A percentile compares a stretch with the other conserved stretches of the same genome.
phyloP scores from a whole-genome alignment of 2,888 invertebrate genomes.

The Arge pagana region DNA sequence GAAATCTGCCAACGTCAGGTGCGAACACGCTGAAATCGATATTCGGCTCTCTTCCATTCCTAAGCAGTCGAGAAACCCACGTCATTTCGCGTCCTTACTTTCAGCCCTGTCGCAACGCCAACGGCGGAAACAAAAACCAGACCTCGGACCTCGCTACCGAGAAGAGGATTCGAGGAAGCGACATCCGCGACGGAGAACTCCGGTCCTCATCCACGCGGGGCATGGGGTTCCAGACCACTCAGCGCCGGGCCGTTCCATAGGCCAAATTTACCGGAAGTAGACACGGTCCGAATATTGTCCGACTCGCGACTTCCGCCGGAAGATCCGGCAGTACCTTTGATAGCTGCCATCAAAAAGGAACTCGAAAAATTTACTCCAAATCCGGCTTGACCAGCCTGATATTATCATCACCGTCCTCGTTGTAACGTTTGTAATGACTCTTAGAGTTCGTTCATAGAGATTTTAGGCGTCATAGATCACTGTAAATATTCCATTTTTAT shows the following conservation, averaged over 20 bases:
- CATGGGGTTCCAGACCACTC: slow-evolving; percentile 62
- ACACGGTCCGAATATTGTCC: slow-evolving; percentile 62
- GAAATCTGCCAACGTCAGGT: slow-evolving; percentile 44
- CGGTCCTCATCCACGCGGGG: slow-evolving; percentile 43
- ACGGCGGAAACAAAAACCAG: slow-evolving; percentile 37
- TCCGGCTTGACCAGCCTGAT: not conserved
- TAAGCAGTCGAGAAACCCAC: no score
- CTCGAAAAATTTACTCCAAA: slow-evolving; percentile 46
- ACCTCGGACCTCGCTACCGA: slow-evolving; percentile 41
- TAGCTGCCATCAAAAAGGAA: slow-evolving; percentile 83
- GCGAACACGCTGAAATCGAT: slow-evolving; percentile 4
- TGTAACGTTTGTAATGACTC: not conserved
- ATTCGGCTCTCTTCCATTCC: no score
- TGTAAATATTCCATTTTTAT: slow-evolving; percentile 15
- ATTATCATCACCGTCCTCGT: not conserved
- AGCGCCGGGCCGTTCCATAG: slow-evolving; percentile 70
- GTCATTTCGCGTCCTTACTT: not conserved
- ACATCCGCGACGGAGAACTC: slow-evolving; percentile 43
- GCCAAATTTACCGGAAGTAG: slow-evolving; percentile 60
- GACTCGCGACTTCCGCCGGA: slow-evolving; percentile 65
- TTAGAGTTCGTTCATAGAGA: not conserved
- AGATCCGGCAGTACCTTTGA: slow-evolving; percentile 81
- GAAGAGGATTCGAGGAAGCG: slow-evolving; percentile 34
- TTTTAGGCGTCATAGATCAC: slow-evolving; percentile 12
- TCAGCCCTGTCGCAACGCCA: slow-evolving; percentile 44